Evolutionary conservation across 2,113 vertebrate species (phyloP), one percentile per base, ranked within the genome.

Genomic region (Illadopsis cleaveri): DNA sequence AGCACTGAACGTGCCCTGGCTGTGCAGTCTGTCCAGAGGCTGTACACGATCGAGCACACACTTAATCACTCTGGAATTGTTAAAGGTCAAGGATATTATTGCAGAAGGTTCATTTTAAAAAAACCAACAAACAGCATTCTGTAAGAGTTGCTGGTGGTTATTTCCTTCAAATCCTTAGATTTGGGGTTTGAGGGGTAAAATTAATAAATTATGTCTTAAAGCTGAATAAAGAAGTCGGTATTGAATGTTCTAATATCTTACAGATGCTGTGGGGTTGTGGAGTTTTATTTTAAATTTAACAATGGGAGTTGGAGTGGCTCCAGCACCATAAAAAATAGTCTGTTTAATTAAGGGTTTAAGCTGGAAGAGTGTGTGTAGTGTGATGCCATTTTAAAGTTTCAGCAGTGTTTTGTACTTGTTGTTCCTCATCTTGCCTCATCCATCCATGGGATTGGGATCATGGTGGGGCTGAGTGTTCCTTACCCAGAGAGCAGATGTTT

Each of bases 231-330:
- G 73, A 90, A 93, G 57, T 80, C 17, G 5, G 72, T 89, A 90
- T 80, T 95, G 92, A 85, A 79, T 77, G 48, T 86, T 88, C 24
- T 94, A 93, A 94, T 91, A 86, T 71, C 90, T 95, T 95, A 57
- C 95, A 97, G 91, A 94, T 96, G 93, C 94, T 89, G 78, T 79
- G 89, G 81, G 37, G 83, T 88, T 93, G 91, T 88, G 62, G 89
- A 51, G 73, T 85, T 94, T 94, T 86, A 85, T 89, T 95, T 97
- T 85, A 89, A 81, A 77, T 95, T 78, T 94, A 93, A 96, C 96
- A 96, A 93, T 94, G 94, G 92, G 61, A 94, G 53, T 47, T 97
- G 96, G 95, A 97, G 85, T 11, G 2, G 60, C 73, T 97, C 95
- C 96, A 96, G 84, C 13, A 2, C 58, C 50, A 64, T 92, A 86